Conservation (phyloP, 2,113 vertebrate species). For the Hippocampus zosterae region DNA sequence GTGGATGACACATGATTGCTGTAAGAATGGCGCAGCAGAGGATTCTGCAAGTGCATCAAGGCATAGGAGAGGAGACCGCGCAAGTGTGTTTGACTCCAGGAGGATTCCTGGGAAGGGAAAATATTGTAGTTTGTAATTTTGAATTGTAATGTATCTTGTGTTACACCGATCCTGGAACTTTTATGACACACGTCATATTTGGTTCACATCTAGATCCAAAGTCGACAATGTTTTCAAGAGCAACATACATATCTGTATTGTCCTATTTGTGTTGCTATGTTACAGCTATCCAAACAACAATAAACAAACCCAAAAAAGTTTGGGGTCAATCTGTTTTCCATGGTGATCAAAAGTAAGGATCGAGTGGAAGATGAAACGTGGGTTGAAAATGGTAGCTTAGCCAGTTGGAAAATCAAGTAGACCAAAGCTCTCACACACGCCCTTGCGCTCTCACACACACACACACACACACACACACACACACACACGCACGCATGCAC, state of each 20-base stretch:
- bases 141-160: neutral
- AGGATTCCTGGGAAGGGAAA: neutral
- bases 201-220: neutral
- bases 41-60: neutral
- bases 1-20: neutral
- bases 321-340: neutral
- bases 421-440: neutral
- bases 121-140: neutral
- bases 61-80: neutral
- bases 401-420: constrained; percentile 28
- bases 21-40: neutral
- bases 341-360: neutral
- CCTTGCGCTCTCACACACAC: constrained; percentile 1
- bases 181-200: neutral
- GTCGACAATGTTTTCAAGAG: neutral
- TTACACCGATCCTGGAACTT: neutral
- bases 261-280: constrained; percentile 1
- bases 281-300: neutral
- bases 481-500: constrained; percentile 10
- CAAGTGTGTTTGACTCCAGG: neutral
- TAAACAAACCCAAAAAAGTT: neutral
- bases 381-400: constrained; percentile 36
- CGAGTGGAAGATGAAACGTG: constrained; percentile 32
- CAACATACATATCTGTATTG: neutral
- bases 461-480: neutral